A percentile compares a stretch with the other conserved stretches of the same genome.
These are phyloP conservation scores for Blastobasis adustella DNA, from an alignment of 2,888 invertebrate genomes.

Conservation along the genomic window DNA sequence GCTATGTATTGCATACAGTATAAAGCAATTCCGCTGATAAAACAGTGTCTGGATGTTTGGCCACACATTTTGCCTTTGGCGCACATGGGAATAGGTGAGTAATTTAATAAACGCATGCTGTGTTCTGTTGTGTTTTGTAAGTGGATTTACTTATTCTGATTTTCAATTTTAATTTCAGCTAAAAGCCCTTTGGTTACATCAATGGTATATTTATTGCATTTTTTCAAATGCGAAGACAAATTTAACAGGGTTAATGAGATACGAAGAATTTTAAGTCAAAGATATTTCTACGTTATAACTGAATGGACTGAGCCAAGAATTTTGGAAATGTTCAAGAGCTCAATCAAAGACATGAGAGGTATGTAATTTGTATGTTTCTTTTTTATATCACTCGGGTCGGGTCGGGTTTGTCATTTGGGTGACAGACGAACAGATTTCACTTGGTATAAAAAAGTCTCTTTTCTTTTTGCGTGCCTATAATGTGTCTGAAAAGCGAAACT, in stretches of 20 bases:
- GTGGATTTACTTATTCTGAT: not conserved
- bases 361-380: constrained; percentile 4
- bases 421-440: too few relatives aligned
- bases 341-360: constrained; percentile 48
- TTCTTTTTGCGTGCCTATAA: too few relatives aligned
- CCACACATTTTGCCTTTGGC: constrained; percentile 53
- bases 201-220: constrained; percentile 59
- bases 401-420: too few relatives aligned
- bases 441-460: too few relatives aligned
- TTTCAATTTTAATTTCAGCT: constrained; percentile 36
- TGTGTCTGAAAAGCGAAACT: too few relatives aligned
- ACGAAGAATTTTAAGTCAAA: constrained; percentile 37
- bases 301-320: constrained; percentile 59
- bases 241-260: constrained; percentile 44
- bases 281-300: constrained; percentile 48
- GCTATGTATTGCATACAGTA: constrained; percentile 64
- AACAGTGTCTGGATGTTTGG: constrained; percentile 58
- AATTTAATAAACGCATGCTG: not conserved
- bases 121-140: not conserved
- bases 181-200: constrained; percentile 52
- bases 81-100: constrained; percentile 52
- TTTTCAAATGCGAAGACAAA: constrained; percentile 54
- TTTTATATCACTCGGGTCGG: too few relatives aligned
- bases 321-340: constrained; percentile 44
- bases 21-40: constrained; percentile 51